Evolutionary conservation across 2,888 invertebrate species (phyloP), one percentile per base, ranked within the genome.

Genomic region (Nomada goodeniana): DNA sequence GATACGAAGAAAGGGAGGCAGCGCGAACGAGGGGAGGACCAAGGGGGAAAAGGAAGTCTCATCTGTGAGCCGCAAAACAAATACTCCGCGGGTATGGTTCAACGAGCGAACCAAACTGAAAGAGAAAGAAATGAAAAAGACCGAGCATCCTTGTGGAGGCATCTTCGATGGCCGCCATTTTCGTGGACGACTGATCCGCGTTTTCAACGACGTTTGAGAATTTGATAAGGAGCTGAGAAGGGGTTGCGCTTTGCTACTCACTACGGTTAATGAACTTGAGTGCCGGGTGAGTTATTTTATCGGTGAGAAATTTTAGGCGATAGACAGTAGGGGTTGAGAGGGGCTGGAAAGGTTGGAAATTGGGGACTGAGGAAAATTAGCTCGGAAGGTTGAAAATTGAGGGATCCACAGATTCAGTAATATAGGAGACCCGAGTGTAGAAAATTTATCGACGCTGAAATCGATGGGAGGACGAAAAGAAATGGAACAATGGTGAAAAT

Each of bases 11-110:
- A 78, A 65, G 71, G 53, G 53, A 18, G 29, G 50, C 29, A 11
- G 3, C 23, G 18, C 44, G n/a, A 42, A 18, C 80, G 76, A 63
- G 15, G 15, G 75, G 47, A 36, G 61, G 64, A 47, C 13, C 72
- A 67, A 55, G 60, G 60, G 64, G 60, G 64, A 65, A 68, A 69
- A 64, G 75, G 75, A 84, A 79, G 80, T 67, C 88, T 85, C 86
- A 77, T 88, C 85, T 78, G 64, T 71, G 68, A 13, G 77, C 80
- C 86, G 86, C 86, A 90, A 90, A 90, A 90, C 89, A 91, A 91
- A 91, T 88, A 88, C 74, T 85, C 81, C 18, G 64, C 72, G 75
- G 75, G 23, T 72, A 29, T 29, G 55, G 61, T 50, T 70, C 64
- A 77, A 70, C 73, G 69, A 77, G 67, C 70, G 53, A 76, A 57